These are phyloP conservation scores for Pristionchus japonicus DNA, from an alignment of 2,888 invertebrate species.

Conservation along the genomic window DNA sequence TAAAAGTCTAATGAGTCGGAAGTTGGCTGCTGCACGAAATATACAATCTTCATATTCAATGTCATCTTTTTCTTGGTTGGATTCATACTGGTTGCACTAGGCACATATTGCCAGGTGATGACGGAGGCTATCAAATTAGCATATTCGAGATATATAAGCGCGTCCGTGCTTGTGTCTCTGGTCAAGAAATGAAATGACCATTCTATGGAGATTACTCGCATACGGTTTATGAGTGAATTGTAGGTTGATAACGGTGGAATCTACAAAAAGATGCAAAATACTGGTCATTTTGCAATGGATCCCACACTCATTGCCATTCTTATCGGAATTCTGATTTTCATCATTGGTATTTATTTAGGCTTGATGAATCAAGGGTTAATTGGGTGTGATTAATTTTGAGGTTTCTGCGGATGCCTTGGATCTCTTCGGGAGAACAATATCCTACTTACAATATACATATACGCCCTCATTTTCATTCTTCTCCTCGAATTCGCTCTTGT, in stretches of 20 bases:
- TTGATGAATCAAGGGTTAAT: no score
- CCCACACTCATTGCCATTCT: not conserved
- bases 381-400: no score
- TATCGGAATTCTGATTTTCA: not conserved
- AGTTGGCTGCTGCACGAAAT: no score
- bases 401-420: not conserved
- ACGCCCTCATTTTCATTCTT: not conserved
- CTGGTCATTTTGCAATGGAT: not conserved
- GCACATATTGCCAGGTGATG: not conserved
- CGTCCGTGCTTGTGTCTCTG: no score
- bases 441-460: not conserved
- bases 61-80: constrained; percentile 80
- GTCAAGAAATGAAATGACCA: no score
- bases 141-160: no score
- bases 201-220: no score
- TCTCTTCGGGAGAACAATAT: not conserved
- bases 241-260: not conserved
- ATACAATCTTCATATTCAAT: no score
- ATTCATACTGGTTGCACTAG: constrained; percentile 82
- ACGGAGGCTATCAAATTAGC: not conserved
- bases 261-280: not conserved
- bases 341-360: no score
- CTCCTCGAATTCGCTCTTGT: not conserved
- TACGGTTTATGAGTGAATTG: no score
- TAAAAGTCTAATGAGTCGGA: no score